A percentile compares a stretch with the other conserved stretches of the same genome.
Conservation (phyloP, 2,113 vertebrate genomes). For the Trachemys scripta region DNA sequence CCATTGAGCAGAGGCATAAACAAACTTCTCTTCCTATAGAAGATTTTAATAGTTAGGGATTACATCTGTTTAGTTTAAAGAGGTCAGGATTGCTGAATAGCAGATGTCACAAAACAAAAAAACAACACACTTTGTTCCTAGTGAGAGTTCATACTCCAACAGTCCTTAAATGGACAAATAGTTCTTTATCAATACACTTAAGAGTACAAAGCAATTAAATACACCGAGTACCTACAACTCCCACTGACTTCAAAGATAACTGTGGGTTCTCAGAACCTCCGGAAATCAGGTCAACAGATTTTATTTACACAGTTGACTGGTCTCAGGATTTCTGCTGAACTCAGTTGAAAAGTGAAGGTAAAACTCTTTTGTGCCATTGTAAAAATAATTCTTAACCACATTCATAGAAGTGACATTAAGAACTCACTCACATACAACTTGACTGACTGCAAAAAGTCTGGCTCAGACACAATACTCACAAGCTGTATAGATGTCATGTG, state of each 20-base stretch:
- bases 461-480: conserved; percentile 77
- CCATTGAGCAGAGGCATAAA: no score
- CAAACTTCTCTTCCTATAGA: no score
- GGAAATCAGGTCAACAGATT: neutral
- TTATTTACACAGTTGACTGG: neutral
- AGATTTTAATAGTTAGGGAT: neutral
- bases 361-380: neutral
- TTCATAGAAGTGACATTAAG: neutral
- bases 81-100: no score
- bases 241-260: neutral
- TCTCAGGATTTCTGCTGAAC: neutral
- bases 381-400: neutral
- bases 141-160: neutral
- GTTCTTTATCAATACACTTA: conserved; percentile 4
- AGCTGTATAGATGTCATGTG: conserved; percentile 95
- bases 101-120: no score
- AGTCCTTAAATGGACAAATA: neutral
- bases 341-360: neutral
- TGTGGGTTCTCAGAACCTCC: neutral
- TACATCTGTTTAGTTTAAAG: neutral
- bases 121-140: neutral
- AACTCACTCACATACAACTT: neutral
- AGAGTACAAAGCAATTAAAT: conserved; percentile 7
- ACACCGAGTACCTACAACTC: neutral
- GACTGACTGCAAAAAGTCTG: neutral